Percentiles rank a stretch among this genome's conserved stretches.
Conservation (phyloP, 2,888 invertebrate genomes). For the Chaitophorus viminalis region DNA sequence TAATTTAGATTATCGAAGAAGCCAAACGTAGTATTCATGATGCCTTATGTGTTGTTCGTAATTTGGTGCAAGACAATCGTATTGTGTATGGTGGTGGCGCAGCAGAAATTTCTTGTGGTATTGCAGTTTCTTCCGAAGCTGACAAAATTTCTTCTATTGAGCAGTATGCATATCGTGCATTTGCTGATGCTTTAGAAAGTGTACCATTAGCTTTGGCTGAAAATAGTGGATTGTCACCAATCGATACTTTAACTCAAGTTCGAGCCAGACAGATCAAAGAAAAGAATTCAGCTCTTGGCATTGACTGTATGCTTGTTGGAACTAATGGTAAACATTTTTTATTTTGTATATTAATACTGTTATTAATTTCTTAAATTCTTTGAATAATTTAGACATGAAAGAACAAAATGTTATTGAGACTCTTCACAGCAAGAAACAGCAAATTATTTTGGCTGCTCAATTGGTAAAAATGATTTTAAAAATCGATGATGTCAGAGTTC, state of each 20-base stretch:
- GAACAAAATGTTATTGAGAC: conserved; percentile 96
- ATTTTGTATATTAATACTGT: conserved; percentile 22
- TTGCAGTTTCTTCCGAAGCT: conserved; percentile 89
- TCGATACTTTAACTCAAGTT: conserved; percentile 89
- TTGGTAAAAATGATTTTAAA: conserved; percentile 99
- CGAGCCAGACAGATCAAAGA: conserved; percentile 89
- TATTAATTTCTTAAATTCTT: background rate
- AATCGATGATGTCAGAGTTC: conserved; percentile 92
- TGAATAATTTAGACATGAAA: conserved; percentile 83
- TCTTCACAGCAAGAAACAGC: conserved; percentile 95
- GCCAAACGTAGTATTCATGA: conserved; percentile 80
- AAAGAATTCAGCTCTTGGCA: conserved; percentile 87
- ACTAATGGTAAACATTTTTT: conserved; percentile 67
- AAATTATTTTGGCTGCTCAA: conserved; percentile 95
- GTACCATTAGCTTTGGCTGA: conserved; percentile 96
- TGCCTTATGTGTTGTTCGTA: conserved; percentile 79
- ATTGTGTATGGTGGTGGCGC: conserved; percentile 99
- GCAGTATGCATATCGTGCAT: conserved; percentile 96
- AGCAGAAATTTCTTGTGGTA: conserved; percentile 92
- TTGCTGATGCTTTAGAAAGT: conserved; percentile 94
- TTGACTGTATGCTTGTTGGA: conserved; percentile 93
- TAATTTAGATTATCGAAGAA: conserved; percentile 76
- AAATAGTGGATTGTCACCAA: conserved; percentile 93
- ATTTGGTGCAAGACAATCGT: conserved; percentile 75
- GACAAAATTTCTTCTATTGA: conserved; percentile 88